These are phyloP conservation scores for Cyphomyrus plagiostoma DNA, from an alignment of 2,113 vertebrate genomes.

Conservation along the genomic window DNA sequence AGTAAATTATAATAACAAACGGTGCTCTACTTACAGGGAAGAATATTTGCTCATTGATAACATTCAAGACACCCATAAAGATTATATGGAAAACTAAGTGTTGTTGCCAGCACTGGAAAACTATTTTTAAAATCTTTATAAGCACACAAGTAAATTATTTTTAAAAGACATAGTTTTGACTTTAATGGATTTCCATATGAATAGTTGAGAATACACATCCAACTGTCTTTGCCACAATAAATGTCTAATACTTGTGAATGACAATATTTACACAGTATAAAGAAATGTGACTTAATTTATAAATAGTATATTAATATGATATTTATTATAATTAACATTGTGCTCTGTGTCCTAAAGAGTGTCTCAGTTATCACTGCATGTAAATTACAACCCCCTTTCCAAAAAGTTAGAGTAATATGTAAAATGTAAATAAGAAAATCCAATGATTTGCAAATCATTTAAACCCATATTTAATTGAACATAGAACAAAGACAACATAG, in stretches of 20 bases:
- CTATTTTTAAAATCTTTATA: background rate
- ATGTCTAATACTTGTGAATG: background rate
- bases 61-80: background rate
- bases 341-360: background rate
- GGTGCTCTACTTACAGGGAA: background rate
- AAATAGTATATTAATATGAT: background rate
- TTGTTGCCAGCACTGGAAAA: background rate
- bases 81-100: background rate
- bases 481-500: background rate
- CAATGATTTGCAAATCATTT: background rate
- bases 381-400: background rate
- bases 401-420: background rate
- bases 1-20: background rate
- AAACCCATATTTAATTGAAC: background rate
- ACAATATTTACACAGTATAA: background rate
- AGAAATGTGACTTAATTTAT: background rate
- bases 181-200: background rate
- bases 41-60: background rate
- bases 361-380: background rate
- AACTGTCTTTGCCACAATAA: background rate
- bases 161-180: background rate
- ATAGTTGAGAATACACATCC: background rate
- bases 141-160: background rate
- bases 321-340: background rate
- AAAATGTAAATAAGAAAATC: background rate